A percentile compares a stretch with the other conserved stretches of the same genome.
These are phyloP conservation scores for Scaptomyza reducta DNA, from an alignment of 2,888 invertebrate genomes.

Conservation along the genomic window DNA sequence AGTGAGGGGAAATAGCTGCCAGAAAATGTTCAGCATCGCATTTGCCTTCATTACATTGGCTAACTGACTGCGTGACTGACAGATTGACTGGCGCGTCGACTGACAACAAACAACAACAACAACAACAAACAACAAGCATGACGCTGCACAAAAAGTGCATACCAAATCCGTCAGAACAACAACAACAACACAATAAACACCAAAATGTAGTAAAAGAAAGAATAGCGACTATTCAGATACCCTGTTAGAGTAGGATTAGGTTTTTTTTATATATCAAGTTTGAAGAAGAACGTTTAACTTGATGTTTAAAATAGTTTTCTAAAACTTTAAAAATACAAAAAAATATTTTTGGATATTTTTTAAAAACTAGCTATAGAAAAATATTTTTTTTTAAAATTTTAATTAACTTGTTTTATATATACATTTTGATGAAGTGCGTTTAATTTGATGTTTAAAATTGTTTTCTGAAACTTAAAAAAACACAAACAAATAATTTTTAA, in stretches of 20 bases:
- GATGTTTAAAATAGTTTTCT: no score
- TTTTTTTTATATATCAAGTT: no score
- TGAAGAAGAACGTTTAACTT: no score
- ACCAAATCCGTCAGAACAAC: conserved; percentile 2
- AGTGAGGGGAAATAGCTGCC: conserved; percentile 28
- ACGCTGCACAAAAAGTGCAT: conserved; percentile 64
- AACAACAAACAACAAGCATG: conserved; percentile 51
- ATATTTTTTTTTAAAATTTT: no score
- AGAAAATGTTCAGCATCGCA: conserved; percentile 45
- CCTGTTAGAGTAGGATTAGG: background rate
- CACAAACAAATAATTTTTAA: no score
- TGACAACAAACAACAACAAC: conserved; percentile 25
- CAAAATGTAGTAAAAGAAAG: background rate
- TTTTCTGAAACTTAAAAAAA: no score
- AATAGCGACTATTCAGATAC: conserved; percentile 13
- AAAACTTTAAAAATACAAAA: no score
- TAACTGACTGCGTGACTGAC: conserved; percentile 77
- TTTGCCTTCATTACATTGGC: conserved; percentile 69
- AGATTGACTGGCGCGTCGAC: conserved; percentile 72
- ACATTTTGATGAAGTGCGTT: no score
- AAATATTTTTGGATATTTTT: no score
- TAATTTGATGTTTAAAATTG: no score
- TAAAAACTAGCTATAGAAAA: no score
- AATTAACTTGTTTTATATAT: no score
- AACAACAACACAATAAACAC: conserved; percentile 1